Percentiles rank a stretch among this genome's conserved stretches.
Conservation (phyloP, 2,888 invertebrate species). For the Andrena praecox region DNA sequence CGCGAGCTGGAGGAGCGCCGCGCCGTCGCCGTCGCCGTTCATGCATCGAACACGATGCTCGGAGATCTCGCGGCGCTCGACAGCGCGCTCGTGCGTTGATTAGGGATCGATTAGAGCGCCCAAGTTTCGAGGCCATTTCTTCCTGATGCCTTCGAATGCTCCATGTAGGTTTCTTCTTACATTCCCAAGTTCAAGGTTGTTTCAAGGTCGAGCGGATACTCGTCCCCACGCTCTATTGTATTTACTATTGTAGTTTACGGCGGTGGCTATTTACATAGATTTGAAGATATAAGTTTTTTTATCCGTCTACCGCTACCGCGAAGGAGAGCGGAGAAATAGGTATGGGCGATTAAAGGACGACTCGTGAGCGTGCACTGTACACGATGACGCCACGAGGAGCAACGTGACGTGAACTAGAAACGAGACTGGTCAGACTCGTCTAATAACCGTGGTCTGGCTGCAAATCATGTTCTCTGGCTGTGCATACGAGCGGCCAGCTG, state of each 20-base stretch:
- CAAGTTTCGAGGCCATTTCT: no score
- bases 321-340: neutral
- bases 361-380: neutral
- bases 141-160: no score
- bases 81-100: no score
- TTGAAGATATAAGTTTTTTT: no score
- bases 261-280: no score
- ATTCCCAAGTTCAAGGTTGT: no score
- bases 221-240: no score
- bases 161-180: no score
- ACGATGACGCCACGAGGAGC: neutral
- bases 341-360: neutral
- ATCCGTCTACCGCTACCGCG: neutral
- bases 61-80: no score
- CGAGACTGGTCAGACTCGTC: slow-evolving; percentile 65
- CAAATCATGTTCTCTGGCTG: slow-evolving; percentile 21
- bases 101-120: no score
- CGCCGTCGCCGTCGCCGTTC: neutral
- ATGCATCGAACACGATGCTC: neutral
- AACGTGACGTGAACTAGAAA: slow-evolving; percentile 39
- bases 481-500: slow-evolving; percentile 58
- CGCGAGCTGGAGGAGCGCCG: neutral
- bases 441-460: slow-evolving; percentile 74
- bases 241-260: no score
- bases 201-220: no score